Evolutionary conservation across 2,797 vertebrate genomes (phyloP), one percentile per base, ranked within the genome.

Genomic region (Phoeniculus purpureus): DNA sequence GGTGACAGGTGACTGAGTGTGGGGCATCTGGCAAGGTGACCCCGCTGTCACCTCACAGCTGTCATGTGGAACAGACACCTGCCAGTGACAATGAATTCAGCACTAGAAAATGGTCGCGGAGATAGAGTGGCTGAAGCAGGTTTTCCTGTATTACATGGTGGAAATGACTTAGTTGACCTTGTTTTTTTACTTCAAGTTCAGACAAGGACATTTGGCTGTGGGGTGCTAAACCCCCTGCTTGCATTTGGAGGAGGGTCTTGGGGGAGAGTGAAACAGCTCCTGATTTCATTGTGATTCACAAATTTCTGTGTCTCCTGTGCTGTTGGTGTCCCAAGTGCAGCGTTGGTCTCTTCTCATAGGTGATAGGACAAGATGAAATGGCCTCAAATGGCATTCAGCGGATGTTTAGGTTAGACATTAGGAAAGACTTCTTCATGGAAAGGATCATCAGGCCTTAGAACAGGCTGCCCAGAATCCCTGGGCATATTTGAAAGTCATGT

Each of bases 41-140:
- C 37, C 37, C 37, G 12, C 37, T 37, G 37, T 37, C 37, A 37
- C 37, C 47, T 34, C 16, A 5, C 22, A 1, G n/a, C 55, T 4
- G 37, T 5, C 23, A 23, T 19, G 45, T n/a, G n/a, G 45, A 20
- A 15, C 51, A 6, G 51, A 18, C 55, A 37, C 19, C 55, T 23
- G 12, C 8, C 14, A 32, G 60, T 19, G 6, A 0, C 0, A 2
- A 5, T 2, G 8, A 9, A 3, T 26, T 22, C n/a, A 0, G n/a
- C 5, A 0, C 64, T 25, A 15, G 6, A 7, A 62, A 25, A 20
- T 0, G 9, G 50, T 6, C 10, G 0, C 3, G 9, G 20, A 7
- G 16, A 7, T 23, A 59, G 32, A 37, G 52, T 1, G 17, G 40
- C 17, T 1, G 3, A 29, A 64, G 31, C 0, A 1, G 19, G 18